A percentile compares a stretch with the other conserved stretches of the same genome.
phyloP scores from a whole-genome alignment of 2,888 invertebrate species.

The Toxonevra muliebris region DNA sequence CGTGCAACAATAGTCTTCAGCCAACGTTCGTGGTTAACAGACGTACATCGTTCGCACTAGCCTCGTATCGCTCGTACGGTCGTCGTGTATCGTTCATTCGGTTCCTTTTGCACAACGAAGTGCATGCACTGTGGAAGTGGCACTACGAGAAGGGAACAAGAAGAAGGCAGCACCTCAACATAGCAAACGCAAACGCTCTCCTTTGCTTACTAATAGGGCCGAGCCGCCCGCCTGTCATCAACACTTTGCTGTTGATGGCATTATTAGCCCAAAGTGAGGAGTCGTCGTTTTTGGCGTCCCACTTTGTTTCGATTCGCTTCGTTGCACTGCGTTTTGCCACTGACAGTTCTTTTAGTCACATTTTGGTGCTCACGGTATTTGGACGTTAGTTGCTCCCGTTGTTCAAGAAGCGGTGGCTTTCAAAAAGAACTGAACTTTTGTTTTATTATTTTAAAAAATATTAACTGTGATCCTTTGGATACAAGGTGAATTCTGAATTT shows the following conservation, averaged over 20 bases:
- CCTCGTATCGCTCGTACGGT: constrained; percentile 14
- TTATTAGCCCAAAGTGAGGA: constrained; percentile 22
- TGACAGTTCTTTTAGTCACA: constrained; percentile 47
- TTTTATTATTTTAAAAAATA: neutral
- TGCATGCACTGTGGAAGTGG: neutral
- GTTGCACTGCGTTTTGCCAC: constrained; percentile 21
- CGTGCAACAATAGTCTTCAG: constrained; percentile 41
- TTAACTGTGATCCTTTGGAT: neutral
- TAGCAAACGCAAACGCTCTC: neutral
- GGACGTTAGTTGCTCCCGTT: constrained; percentile 49
- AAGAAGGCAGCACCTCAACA: neutral
- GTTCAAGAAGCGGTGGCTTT: neutral
- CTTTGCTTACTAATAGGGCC: constrained; percentile 30
- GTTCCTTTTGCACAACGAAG: neutral
- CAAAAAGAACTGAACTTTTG: neutral
- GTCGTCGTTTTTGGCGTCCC: constrained; percentile 8
- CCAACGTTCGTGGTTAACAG: constrained; percentile 40
- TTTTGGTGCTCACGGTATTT: constrained; percentile 62
- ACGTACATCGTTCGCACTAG: constrained; percentile 34
- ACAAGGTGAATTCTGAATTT: too few species aligned
- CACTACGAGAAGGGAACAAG: neutral
- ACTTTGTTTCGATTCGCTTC: constrained; percentile 26
- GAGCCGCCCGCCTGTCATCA: constrained; percentile 2
- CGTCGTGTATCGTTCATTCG: constrained; percentile 6
- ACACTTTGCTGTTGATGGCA: constrained; percentile 23